Evolutionary conservation across 2,797 vertebrate genomes (phyloP).

Genomic region (Emydoidea blandingii): DNA sequence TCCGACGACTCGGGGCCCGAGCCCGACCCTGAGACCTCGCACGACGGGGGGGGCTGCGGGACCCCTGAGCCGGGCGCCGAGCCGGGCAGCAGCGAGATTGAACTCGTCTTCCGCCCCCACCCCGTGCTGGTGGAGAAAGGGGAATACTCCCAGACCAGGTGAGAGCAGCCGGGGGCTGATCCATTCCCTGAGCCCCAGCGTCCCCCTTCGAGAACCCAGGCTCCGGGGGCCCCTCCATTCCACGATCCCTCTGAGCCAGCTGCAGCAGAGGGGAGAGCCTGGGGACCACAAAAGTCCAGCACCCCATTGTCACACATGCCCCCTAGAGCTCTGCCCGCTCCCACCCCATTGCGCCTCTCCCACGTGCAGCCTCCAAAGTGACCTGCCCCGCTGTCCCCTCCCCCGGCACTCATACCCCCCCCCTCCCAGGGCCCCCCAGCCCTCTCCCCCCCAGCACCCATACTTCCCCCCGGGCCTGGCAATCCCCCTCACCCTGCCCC

Average conservation of each 20-base stretch:
- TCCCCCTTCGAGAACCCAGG: background rate
- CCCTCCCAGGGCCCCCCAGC: no score
- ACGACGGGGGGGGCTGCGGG: conserved; percentile 83
- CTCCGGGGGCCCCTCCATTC: background rate
- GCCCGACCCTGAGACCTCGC: conserved; percentile 68
- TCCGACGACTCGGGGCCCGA: conserved; percentile 87
- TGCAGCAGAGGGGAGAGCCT: background rate
- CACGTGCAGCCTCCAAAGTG: background rate
- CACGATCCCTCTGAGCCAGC: no score
- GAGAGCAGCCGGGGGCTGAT: background rate
- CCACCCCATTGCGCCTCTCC: background rate
- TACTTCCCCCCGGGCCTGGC: no score
- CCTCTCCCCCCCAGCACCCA: no score
- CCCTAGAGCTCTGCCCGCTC: background rate
- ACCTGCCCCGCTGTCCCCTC: background rate
- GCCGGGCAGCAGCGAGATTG: conserved; percentile 85
- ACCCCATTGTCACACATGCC: background rate
- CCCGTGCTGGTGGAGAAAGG: conserved; percentile 89
- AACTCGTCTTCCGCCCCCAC: conserved; percentile 92
- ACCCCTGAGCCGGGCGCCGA: conserved; percentile 77
- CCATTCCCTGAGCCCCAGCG: no score
- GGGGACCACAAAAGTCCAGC: no score
- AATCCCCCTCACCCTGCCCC: fast-evolving
- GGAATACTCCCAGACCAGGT: conserved; percentile 93
- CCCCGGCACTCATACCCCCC: fast-evolving